phyloP scores from a whole-genome alignment of 2,888 invertebrate species.

The Aleiodes leptofemur region DNA sequence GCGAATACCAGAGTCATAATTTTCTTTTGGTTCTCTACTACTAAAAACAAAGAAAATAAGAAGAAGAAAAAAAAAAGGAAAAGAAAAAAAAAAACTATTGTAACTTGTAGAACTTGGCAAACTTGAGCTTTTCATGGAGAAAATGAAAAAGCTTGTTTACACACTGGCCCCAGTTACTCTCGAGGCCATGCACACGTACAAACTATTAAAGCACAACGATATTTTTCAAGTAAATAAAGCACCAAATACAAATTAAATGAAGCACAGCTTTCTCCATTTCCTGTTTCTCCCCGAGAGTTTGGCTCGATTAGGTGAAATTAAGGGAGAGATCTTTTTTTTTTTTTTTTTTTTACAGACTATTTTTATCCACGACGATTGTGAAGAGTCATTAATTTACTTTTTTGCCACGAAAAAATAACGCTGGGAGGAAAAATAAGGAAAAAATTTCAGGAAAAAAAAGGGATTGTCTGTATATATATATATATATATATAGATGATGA shows the following conservation, averaged over 20 bases:
- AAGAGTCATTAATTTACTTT: too few species aligned
- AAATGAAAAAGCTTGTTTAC: slow-evolving; percentile 38
- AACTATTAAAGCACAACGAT: background rate
- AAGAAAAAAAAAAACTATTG: slow-evolving; percentile 3
- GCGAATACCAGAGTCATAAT: slow-evolving; percentile 20
- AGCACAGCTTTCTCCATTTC: background rate
- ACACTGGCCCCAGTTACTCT: slow-evolving; percentile 14
- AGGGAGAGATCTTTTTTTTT: too few species aligned
- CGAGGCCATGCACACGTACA: slow-evolving; percentile 6
- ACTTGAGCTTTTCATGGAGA: background rate
- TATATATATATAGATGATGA: background rate
- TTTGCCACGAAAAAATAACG: background rate
- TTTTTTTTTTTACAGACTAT: too few species aligned
- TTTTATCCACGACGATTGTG: too few species aligned
- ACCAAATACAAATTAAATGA: background rate
- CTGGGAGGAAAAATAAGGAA: background rate
- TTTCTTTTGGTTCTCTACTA: background rate
- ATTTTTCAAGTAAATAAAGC: slow-evolving; percentile 4
- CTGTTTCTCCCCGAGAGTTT: background rate
- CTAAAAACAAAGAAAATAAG: slow-evolving; percentile 8
- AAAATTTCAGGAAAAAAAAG: background rate
- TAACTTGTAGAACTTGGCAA: slow-evolving; percentile 33
- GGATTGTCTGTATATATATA: slow-evolving; percentile 16
- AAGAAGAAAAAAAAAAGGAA: background rate
- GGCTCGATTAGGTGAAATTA: too few species aligned